Evolutionary conservation across 1,140 invertebrate genomes (phyloP).

Genomic region (Coelopa frigida): DNA sequence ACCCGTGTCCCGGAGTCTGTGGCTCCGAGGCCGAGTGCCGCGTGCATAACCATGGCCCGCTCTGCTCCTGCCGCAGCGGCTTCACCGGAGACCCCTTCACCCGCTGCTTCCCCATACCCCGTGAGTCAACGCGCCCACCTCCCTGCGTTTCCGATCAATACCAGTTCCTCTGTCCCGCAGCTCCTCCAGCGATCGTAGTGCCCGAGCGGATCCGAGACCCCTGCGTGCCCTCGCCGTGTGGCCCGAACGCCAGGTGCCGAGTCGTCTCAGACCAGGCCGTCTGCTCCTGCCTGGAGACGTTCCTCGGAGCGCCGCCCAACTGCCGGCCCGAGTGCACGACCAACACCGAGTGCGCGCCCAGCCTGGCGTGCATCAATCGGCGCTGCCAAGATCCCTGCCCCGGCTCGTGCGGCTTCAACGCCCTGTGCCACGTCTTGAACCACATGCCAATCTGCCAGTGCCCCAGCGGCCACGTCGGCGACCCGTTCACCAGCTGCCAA

Average conservation of each 20-base stretch:
- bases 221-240: conserved; percentile 48
- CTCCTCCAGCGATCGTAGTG: conserved; percentile 49
- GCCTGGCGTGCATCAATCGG: conserved; percentile 50
- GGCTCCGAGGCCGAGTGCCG: conserved; percentile 52
- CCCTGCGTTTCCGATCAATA: conserved; percentile 46
- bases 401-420: conserved; percentile 56
- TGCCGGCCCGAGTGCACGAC: conserved; percentile 55
- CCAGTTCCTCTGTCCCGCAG: conserved; percentile 30
- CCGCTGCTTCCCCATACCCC: conserved; percentile 50
- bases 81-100: conserved; percentile 60
- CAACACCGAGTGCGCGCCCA: conserved; percentile 51
- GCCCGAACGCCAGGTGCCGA: conserved; percentile 30
- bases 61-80: conserved; percentile 54
- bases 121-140: conserved; percentile 54
- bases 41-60: conserved; percentile 53
- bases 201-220: conserved; percentile 46
- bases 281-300: conserved; percentile 50
- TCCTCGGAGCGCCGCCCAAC: conserved; percentile 50
- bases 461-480: conserved; percentile 57
- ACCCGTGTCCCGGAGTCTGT: conserved; percentile 65
- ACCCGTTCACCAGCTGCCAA: conserved; percentile 50
- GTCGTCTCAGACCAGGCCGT: conserved; percentile 23
- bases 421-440: conserved; percentile 57
- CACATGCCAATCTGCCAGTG: conserved; percentile 61
- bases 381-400: conserved; percentile 54